Evolutionary conservation across 2,797 vertebrate genomes (phyloP).

Genomic region (Dromococcyx pavoninus): DNA sequence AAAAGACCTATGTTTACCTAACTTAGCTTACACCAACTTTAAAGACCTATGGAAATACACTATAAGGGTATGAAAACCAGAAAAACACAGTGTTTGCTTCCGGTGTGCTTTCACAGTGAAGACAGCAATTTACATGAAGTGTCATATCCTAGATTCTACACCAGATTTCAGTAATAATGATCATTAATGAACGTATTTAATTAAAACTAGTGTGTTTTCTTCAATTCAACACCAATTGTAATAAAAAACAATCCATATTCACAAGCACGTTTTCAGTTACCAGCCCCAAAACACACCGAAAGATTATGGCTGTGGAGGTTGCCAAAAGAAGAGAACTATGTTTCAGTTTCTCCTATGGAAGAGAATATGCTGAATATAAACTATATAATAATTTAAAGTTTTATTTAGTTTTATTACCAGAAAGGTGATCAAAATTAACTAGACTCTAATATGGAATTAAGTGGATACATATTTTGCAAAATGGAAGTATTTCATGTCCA

Average conservation of each 20-base stretch:
- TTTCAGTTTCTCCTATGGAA: neutral
- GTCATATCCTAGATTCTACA: neutral
- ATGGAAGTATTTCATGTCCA: neutral
- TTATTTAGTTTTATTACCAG: neutral
- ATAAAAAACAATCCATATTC: neutral
- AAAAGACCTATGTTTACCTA: neutral
- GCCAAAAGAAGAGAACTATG: neutral
- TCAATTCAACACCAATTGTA: neutral
- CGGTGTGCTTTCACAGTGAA: neutral
- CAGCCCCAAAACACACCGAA: neutral
- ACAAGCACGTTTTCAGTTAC: neutral
- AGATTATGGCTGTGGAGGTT: neutral
- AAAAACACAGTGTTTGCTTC: neutral
- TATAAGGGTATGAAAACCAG: neutral
- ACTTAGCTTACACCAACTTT: neutral
- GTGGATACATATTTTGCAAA: neutral
- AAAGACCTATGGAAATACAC: neutral
- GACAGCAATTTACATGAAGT: neutral
- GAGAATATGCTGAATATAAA: neutral
- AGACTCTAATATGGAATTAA: neutral
- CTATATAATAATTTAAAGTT: neutral
- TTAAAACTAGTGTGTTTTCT: neutral
- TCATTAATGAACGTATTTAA: neutral
- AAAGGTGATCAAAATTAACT: neutral
- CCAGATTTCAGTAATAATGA: neutral